Evolutionary conservation across 2,113 vertebrate genomes (phyloP).

Genomic region (Nyctibius bracteatus): DNA sequence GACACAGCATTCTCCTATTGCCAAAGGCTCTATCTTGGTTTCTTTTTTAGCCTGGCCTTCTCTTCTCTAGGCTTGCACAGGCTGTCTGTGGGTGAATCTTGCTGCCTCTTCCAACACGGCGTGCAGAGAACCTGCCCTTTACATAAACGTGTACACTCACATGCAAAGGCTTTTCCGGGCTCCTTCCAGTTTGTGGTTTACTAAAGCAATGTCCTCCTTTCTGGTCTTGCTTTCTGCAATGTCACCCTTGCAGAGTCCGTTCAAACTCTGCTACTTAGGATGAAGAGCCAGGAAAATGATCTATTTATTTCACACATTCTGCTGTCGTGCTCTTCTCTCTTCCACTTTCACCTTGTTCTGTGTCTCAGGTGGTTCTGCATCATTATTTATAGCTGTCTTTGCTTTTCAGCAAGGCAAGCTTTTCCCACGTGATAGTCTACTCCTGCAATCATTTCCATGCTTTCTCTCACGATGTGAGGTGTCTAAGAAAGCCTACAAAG

Average conservation of each 20-base stretch:
- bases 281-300: too few relatives aligned
- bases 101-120: not conserved
- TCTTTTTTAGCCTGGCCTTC: not conserved
- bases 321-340: not conserved
- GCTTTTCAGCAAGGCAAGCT: not conserved
- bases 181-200: not conserved
- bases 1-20: not conserved
- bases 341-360: not conserved
- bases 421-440: not conserved
- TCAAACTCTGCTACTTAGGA: not conserved
- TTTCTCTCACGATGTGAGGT: not conserved
- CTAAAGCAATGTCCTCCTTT: not conserved
- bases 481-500: not conserved
- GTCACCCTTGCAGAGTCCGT: not conserved
- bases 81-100: not conserved
- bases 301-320: not conserved
- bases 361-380: not conserved
- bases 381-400: not conserved
- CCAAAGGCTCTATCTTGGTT: not conserved
- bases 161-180: not conserved
- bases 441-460: not conserved
- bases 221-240: not conserved
- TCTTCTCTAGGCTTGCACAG: not conserved
- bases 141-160: rapidly evolving
- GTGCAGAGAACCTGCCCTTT: not conserved